Percentiles rank a stretch among this genome's conserved stretches.
Evolutionary conservation across 2,888 invertebrate genomes (phyloP).

Genomic region (Acanthococcus lagerstroemiae): DNA sequence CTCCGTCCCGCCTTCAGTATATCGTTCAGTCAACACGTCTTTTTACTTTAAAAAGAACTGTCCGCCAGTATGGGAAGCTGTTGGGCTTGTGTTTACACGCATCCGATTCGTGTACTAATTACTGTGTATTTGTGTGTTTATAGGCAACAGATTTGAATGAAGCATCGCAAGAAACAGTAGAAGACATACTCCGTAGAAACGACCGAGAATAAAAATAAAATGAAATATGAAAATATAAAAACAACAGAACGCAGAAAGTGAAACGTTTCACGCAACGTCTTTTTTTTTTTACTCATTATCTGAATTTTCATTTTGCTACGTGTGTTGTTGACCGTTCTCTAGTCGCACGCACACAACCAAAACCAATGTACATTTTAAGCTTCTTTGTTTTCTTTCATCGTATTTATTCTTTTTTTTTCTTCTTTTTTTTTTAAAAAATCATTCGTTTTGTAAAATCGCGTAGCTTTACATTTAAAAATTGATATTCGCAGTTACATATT

Average conservation of each 20-base stretch:
- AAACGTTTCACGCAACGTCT: slow-evolving; percentile 13
- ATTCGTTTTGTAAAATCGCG: slow-evolving; percentile 10
- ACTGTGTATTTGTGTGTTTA: too few species aligned
- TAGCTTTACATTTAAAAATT: slow-evolving; percentile 4
- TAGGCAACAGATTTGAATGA: slow-evolving; percentile 89
- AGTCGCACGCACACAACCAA: slow-evolving; percentile 27
- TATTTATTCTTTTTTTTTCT: neutral
- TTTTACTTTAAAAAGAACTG: too few species aligned
- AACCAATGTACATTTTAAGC: slow-evolving; percentile 9
- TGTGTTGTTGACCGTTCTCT: slow-evolving; percentile 23
- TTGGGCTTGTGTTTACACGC: too few species aligned
- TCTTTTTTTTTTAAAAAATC: neutral
- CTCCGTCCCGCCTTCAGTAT: too few species aligned
- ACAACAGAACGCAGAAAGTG: neutral
- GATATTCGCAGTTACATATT: neutral
- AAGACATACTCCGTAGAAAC: slow-evolving; percentile 86
- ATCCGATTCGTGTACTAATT: too few species aligned
- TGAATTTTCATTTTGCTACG: slow-evolving; percentile 14
- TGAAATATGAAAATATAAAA: slow-evolving; percentile 9
- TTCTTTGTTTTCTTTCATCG: neutral
- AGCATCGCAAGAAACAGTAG: slow-evolving; percentile 85
- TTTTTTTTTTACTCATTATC: slow-evolving; percentile 7
- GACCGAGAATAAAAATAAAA: slow-evolving; percentile 64
- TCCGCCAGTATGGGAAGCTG: too few species aligned
- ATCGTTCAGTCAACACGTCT: too few species aligned